A percentile compares a stretch with the other conserved stretches of the same genome.
These are phyloP conservation scores for Phylloscopus trochiloides DNA, from an alignment of 2,113 vertebrate genomes.

Conservation along the genomic window DNA sequence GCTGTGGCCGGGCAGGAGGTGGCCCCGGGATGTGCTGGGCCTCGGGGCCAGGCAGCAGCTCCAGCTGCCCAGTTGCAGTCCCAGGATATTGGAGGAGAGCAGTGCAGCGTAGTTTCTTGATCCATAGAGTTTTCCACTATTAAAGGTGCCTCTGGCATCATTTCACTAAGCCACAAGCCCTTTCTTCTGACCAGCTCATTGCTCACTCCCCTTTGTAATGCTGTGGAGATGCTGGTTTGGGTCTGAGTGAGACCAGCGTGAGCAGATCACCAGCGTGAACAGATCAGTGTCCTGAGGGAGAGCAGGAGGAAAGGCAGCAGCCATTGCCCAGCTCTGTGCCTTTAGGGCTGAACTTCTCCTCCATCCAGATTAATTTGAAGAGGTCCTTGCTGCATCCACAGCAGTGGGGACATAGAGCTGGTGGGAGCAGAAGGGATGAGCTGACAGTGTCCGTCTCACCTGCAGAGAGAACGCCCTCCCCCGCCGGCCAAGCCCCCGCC, in stretches of 20 bases:
- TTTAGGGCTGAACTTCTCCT: not conserved
- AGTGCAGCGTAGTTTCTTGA: not conserved
- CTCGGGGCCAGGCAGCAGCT: not conserved
- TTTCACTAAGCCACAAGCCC: not conserved
- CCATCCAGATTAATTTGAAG: not conserved
- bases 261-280: rapidly evolving
- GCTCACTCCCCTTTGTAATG: not conserved
- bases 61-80: not conserved
- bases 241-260: not conserved
- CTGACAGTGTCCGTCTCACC: not conserved
- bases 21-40: rapidly evolving
- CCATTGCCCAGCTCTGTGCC: not conserved
- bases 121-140: not conserved
- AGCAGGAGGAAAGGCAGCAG: not conserved
- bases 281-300: not conserved
- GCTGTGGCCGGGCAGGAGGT: constrained; percentile 19
- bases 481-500: constrained; percentile 81
- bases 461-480: constrained; percentile 83
- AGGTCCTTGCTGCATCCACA: not conserved
- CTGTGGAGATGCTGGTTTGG: not conserved
- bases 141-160: not conserved
- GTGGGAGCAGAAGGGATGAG: not conserved
- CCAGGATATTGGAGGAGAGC: not conserved
- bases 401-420: not conserved
- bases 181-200: not conserved